A percentile compares a stretch with the other conserved stretches of the same genome.
Evolutionary conservation across 2,797 vertebrate species (phyloP).

Genomic region (Poeciliopsis paucimaculata): DNA sequence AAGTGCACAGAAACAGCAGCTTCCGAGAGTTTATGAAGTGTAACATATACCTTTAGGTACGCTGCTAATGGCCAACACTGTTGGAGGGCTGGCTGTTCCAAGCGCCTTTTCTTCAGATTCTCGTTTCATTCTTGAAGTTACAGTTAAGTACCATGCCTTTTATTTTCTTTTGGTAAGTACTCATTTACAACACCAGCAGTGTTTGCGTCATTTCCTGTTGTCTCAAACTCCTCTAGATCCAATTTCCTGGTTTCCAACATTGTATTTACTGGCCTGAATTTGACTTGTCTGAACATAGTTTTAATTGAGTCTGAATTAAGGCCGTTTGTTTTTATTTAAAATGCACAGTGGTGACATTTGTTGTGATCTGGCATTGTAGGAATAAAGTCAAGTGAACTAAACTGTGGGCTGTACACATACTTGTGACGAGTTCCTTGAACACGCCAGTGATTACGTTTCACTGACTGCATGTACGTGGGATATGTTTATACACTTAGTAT

Average conservation of each 20-base stretch:
- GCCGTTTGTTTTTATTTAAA: neutral
- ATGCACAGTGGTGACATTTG: neutral
- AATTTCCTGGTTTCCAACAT: neutral
- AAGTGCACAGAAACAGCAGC: neutral
- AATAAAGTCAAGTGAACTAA: neutral
- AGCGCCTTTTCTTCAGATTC: neutral
- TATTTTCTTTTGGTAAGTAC: neutral
- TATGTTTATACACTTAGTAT: constrained; percentile 11
- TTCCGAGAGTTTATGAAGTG: neutral
- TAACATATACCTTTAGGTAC: neutral
- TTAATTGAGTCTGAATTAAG: neutral
- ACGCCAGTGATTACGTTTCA: neutral
- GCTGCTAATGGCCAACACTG: neutral
- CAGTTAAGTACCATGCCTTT: neutral
- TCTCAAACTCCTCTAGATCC: neutral
- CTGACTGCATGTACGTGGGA: constrained; percentile 1
- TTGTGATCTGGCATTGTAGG: neutral
- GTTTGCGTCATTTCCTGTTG: neutral
- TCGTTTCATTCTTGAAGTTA: neutral
- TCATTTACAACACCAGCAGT: neutral
- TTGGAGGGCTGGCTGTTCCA: neutral
- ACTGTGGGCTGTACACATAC: constrained; percentile 1
- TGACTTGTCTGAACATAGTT: neutral
- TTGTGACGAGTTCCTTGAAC: neutral
- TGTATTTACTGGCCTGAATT: neutral